A percentile compares a stretch with the other conserved stretches of the same genome.
Evolutionary conservation across 2,888 invertebrate genomes (phyloP).

Genomic region (Macropis europaea): DNA sequence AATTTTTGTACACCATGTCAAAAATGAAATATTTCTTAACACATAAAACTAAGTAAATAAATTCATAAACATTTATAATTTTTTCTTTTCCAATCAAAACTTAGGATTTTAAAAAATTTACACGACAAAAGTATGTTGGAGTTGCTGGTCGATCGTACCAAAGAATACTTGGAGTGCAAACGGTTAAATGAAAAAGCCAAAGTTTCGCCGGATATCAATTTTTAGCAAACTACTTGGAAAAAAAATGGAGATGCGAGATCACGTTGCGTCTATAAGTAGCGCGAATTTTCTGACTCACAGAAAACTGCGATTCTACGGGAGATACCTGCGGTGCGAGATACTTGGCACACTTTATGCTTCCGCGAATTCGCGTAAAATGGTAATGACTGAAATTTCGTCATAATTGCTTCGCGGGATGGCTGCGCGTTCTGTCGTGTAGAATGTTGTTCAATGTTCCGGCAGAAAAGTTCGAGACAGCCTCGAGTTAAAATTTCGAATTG

Average conservation of each 20-base stretch:
- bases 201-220: too few species aligned
- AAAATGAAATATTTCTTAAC: too few species aligned
- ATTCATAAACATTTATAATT: too few species aligned
- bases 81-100: too few species aligned
- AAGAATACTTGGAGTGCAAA: too few species aligned
- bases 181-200: too few species aligned
- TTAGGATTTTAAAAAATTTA: too few species aligned
- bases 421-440: slow-evolving; percentile 26
- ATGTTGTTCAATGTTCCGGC: slow-evolving; percentile 15
- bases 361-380: slow-evolving; percentile 60
- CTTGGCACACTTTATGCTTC: slow-evolving; percentile 61
- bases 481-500: slow-evolving; percentile 8
- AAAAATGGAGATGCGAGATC: slow-evolving; percentile 11
- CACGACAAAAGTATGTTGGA: too few species aligned
- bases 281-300: slow-evolving; percentile 22
- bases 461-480: slow-evolving; percentile 7
- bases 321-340: slow-evolving; percentile 32
- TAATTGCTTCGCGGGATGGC: slow-evolving; percentile 52
- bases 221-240: neutral
- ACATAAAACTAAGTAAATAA: too few species aligned
- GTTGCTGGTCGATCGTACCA: too few species aligned
- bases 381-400: slow-evolving; percentile 64
- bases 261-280: neutral
- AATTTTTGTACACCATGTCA: too few species aligned
- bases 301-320: slow-evolving; percentile 20